A percentile compares a stretch with the other conserved stretches of the same genome.
These are phyloP conservation scores for Diphyllodes magnificus DNA, from an alignment of 2,113 vertebrate genomes.

Conservation along the genomic window DNA sequence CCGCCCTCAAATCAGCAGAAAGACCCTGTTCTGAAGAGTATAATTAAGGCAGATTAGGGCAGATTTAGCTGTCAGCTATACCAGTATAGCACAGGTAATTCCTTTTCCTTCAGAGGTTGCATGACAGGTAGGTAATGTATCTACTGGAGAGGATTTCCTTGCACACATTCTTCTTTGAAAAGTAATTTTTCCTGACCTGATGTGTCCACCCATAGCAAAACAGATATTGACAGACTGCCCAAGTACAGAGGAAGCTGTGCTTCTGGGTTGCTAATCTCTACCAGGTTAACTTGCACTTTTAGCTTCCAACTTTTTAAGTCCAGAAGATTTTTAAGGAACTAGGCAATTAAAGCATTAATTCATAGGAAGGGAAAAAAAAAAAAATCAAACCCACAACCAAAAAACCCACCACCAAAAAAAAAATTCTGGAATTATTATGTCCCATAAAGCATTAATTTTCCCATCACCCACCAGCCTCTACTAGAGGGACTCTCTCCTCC, in stretches of 20 bases:
- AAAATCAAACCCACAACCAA: rapidly evolving
- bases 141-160: neutral
- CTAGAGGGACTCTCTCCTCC: neutral
- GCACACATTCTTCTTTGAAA: rapidly evolving
- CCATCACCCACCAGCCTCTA: neutral
- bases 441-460: neutral
- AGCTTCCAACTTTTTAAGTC: neutral
- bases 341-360: neutral
- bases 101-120: neutral
- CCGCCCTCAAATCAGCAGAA: constrained; percentile 66
- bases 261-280: neutral
- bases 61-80: constrained; percentile 20
- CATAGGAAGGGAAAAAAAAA: neutral
- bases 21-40: constrained; percentile 42
- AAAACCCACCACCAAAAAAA: neutral
- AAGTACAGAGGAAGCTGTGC: neutral
- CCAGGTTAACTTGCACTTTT: neutral
- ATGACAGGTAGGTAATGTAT: neutral
- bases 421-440: neutral
- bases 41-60: constrained; percentile 63
- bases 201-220: neutral
- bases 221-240: neutral
- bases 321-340: neutral
- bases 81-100: neutral
- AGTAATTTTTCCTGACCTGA: neutral